Evolutionary conservation across 2,797 vertebrate species (phyloP).

Genomic region (Enteromius argenteus): DNA sequence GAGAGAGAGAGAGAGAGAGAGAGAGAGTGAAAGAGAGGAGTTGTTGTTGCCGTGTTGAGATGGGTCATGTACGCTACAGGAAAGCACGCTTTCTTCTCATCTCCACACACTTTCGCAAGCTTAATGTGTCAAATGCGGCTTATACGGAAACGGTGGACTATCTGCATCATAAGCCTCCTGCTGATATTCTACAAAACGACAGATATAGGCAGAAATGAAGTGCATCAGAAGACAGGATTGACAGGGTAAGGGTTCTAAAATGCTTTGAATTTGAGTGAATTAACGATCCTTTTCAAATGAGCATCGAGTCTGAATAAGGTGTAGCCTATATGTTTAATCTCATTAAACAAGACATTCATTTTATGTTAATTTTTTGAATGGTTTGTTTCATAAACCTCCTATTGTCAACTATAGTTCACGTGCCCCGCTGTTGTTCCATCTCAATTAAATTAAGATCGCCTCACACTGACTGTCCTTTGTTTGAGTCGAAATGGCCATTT

Average conservation of each 20-base stretch:
- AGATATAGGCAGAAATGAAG: constrained; percentile 83
- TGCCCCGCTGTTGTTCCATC: constrained; percentile 9
- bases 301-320: neutral
- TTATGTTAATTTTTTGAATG: neutral
- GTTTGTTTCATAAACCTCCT: neutral
- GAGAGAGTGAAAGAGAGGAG: neutral
- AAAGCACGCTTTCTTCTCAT: constrained; percentile 18
- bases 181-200: constrained; percentile 90
- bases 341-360: neutral
- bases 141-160: constrained; percentile 85
- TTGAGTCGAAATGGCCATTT: constrained; percentile 53
- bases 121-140: constrained; percentile 79
- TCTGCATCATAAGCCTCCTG: constrained; percentile 88
- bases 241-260: constrained; percentile 74
- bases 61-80: neutral
- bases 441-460: constrained; percentile 53
- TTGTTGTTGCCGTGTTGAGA: neutral
- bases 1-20: constrained; percentile 1
- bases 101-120: constrained; percentile 21
- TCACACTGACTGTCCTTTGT: constrained; percentile 63
- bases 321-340: neutral
- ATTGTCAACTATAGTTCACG: constrained; percentile 10
- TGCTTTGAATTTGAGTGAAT: neutral
- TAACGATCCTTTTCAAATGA: neutral
- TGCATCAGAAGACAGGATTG: constrained; percentile 81